These are phyloP conservation scores for Acheta domesticus DNA, from an alignment of 2,888 invertebrate genomes.

Conservation along the genomic window DNA sequence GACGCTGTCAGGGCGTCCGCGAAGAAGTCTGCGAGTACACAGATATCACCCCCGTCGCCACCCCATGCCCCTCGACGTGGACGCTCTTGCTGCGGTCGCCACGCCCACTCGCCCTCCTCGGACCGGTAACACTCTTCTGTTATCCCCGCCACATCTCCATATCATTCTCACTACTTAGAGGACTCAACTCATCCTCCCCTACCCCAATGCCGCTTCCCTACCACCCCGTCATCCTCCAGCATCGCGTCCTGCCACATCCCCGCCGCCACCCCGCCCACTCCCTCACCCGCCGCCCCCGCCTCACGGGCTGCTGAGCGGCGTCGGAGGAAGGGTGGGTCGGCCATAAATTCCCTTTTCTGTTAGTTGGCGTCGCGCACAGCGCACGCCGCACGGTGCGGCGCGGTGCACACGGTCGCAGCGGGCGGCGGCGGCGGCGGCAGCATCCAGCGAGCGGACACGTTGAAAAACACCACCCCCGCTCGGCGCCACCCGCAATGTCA, in stretches of 20 bases:
- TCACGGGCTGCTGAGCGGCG: conserved; percentile 4
- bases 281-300: background rate
- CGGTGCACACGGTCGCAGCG: background rate
- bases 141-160: no score
- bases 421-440: background rate
- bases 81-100: no score
- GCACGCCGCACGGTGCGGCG: background rate
- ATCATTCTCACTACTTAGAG: no score
- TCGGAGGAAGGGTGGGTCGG: background rate
- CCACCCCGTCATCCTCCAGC: no score
- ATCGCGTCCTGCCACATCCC: no score
- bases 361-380: background rate
- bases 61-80: no score
- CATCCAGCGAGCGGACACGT: conserved; percentile 18
- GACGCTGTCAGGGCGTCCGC: background rate
- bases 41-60: background rate
- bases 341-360: conserved; percentile 10
- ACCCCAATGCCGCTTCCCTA: no score
- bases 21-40: conserved; percentile 18
- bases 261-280: no score
- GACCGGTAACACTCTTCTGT: no score
- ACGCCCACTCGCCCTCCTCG: no score
- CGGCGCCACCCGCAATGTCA: conserved; percentile 47
- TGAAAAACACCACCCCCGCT: conserved; percentile 6
- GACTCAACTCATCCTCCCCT: no score